These are phyloP conservation scores for Rosalia funebris DNA, from an alignment of 2,888 invertebrate genomes.

Conservation along the genomic window DNA sequence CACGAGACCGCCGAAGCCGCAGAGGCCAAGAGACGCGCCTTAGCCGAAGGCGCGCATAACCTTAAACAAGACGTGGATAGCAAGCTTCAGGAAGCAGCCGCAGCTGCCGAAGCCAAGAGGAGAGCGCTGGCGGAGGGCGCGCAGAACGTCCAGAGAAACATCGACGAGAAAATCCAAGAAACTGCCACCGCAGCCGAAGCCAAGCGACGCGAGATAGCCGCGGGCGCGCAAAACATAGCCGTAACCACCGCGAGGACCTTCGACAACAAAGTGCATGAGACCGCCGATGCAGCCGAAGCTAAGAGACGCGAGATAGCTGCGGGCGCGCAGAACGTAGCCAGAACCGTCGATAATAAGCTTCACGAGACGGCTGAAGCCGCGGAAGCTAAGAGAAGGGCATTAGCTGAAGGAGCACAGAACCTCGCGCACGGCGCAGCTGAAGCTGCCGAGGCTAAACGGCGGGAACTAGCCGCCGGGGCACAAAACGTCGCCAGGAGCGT, in stretches of 20 bases:
- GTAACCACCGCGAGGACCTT: constrained; percentile 11
- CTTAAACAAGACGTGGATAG: constrained; percentile 37
- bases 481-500: constrained; percentile 30
- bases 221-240: constrained; percentile 27
- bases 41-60: constrained; percentile 39
- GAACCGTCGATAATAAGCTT: constrained; percentile 32
- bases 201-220: constrained; percentile 29
- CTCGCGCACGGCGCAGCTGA: constrained; percentile 53
- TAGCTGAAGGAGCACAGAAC: constrained; percentile 53
- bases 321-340: constrained; percentile 24
- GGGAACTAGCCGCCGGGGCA: constrained; percentile 29
- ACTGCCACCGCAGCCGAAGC: constrained; percentile 31
- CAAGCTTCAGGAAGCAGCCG: constrained; percentile 38
- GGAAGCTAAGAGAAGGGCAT: constrained; percentile 66
- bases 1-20: constrained; percentile 22
- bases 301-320: constrained; percentile 3
- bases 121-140: constrained; percentile 25
- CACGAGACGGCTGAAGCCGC: constrained; percentile 47
- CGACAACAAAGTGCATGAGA: constrained; percentile 41
- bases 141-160: constrained; percentile 24
- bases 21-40: constrained; percentile 31
- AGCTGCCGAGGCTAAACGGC: constrained; percentile 37
- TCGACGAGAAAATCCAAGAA: constrained; percentile 29
- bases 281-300: constrained; percentile 28
- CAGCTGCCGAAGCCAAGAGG: constrained; percentile 30